These are phyloP conservation scores for Clistopyga incitator DNA, from an alignment of 2,888 invertebrate genomes.

Conservation along the genomic window DNA sequence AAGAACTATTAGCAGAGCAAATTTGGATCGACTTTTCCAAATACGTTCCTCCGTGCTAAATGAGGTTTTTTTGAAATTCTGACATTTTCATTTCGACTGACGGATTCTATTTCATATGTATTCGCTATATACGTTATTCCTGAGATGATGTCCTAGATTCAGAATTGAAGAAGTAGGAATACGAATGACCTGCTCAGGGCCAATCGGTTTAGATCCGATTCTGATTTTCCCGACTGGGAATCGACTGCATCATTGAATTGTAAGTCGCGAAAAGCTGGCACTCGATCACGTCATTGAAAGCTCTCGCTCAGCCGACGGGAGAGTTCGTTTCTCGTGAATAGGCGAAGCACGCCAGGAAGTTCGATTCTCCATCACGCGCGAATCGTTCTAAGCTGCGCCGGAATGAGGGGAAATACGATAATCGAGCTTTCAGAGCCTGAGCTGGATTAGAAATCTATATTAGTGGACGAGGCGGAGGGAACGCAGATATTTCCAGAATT, in stretches of 20 bases:
- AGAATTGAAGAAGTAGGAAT: neutral
- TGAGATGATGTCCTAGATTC: neutral
- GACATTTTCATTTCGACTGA: neutral
- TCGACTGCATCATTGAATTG: constrained; percentile 24
- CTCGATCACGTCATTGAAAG: constrained; percentile 23
- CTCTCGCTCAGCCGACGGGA: neutral
- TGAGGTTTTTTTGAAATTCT: neutral
- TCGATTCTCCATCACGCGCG: neutral
- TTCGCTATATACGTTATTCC: neutral
- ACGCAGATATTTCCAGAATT: constrained; percentile 21
- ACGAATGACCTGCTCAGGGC: constrained; percentile 12
- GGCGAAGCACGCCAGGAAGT: neutral
- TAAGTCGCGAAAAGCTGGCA: constrained; percentile 28
- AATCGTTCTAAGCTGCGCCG: neutral
- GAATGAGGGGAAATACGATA: neutral
- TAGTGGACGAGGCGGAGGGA: constrained; percentile 6
- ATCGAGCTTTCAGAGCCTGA: constrained; percentile 15
- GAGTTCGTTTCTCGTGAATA: neutral
- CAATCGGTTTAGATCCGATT: constrained; percentile 40
- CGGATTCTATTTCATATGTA: neutral
- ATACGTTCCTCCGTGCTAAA: neutral
- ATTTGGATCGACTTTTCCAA: too few species aligned
- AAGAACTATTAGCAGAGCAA: too few species aligned
- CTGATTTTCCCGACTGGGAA: constrained; percentile 8
- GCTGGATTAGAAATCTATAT: constrained; percentile 23